phyloP scores from a whole-genome alignment of 2,113 vertebrate genomes.

The Pagrus major region DNA sequence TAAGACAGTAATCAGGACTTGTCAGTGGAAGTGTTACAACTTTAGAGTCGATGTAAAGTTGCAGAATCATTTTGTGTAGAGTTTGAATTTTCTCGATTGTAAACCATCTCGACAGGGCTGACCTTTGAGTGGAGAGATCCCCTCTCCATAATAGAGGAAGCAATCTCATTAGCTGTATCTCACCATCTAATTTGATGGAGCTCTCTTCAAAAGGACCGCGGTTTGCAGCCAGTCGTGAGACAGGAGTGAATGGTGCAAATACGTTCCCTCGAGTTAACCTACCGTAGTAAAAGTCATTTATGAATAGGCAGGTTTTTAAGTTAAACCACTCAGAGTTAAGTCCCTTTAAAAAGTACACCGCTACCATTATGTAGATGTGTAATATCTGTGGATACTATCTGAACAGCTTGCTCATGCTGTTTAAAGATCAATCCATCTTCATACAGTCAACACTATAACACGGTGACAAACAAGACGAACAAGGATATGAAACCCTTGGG shows the following conservation, averaged over 20 bases:
- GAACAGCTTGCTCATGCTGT: background rate
- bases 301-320: background rate
- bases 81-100: background rate
- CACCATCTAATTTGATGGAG: background rate
- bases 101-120: background rate
- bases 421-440: slow-evolving; percentile 5
- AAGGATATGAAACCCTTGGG: background rate
- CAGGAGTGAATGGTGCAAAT: no score
- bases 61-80: background rate
- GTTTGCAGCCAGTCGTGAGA: no score
- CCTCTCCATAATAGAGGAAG: background rate
- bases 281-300: background rate
- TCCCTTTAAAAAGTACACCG: background rate
- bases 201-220: background rate
- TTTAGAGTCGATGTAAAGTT: background rate
- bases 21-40: no score
- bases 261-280: no score
- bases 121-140: background rate
- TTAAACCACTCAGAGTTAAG: background rate
- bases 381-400: background rate
- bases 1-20: background rate
- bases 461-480: background rate
- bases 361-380: background rate
- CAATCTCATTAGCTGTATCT: background rate
- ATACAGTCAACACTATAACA: slow-evolving; percentile 7